These are phyloP conservation scores for Cosmorhoe ocellata DNA, from an alignment of 2,888 invertebrate species.

Conservation along the genomic window DNA sequence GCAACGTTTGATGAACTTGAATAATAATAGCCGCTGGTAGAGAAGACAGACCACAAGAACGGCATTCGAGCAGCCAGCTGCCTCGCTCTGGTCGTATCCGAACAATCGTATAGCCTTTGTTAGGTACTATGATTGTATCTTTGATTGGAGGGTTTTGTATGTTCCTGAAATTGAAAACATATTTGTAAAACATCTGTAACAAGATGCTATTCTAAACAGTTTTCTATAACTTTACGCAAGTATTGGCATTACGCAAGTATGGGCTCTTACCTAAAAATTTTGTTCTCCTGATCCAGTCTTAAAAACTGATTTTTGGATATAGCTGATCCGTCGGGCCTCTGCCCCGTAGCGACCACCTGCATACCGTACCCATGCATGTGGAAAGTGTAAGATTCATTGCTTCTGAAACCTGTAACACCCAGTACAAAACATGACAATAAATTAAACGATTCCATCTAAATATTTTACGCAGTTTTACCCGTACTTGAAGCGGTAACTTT, in stretches of 20 bases:
- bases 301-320: slow-evolving; percentile 64
- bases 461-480: no score
- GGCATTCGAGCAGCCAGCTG: slow-evolving; percentile 73
- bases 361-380: slow-evolving; percentile 83
- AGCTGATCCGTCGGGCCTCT: slow-evolving; percentile 55
- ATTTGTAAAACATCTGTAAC: no score
- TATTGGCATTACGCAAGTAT: no score
- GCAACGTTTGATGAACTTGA: slow-evolving; percentile 67
- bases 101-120: slow-evolving; percentile 83
- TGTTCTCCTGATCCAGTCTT: slow-evolving; percentile 54
- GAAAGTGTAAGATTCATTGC: slow-evolving; percentile 82
- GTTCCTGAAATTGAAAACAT: slow-evolving; percentile 62
- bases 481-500: no score
- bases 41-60: slow-evolving; percentile 64
- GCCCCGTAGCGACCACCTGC: slow-evolving; percentile 73
- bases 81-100: slow-evolving; percentile 81
- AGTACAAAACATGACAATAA: no score
- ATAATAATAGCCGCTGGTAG: slow-evolving; percentile 75
- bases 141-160: slow-evolving; percentile 78
- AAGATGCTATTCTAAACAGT: no score
- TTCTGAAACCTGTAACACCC: slow-evolving; percentile 73
- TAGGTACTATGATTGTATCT: slow-evolving; percentile 85
- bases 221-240: no score
- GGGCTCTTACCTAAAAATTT: slow-evolving; percentile 56
- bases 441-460: not conserved